Evolutionary conservation across 2,113 vertebrate genomes (phyloP).

Genomic region (Chiloscyllium plagiosum): DNA sequence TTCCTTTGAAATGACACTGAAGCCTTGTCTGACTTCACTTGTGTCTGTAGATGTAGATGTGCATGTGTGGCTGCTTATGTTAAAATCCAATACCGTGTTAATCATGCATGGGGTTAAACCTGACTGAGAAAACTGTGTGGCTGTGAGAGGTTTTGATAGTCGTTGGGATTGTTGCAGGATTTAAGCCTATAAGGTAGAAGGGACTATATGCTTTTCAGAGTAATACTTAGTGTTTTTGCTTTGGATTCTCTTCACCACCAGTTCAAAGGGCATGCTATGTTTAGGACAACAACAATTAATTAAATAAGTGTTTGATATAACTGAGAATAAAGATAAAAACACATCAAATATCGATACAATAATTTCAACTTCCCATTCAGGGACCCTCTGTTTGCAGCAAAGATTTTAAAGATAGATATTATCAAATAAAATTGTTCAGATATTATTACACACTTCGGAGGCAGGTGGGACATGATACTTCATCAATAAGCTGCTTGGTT

Average conservation of each 20-base stretch:
- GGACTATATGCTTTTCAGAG: too few species aligned
- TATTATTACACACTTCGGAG: too few species aligned
- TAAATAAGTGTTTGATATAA: neutral
- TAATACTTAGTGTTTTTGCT: neutral
- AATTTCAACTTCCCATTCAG: neutral
- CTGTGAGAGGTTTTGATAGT: neutral
- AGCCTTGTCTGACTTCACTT: neutral
- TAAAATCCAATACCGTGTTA: neutral
- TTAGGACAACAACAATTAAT: neutral
- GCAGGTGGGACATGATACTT: neutral
- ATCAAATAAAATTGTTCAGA: too few species aligned
- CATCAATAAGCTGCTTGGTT: neutral
- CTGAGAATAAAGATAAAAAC: neutral
- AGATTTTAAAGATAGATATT: neutral
- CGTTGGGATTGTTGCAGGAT: neutral
- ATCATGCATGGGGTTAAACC: neutral
- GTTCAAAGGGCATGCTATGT: neutral
- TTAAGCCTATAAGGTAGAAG: neutral
- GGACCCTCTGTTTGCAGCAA: neutral
- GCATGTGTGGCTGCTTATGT: neutral
- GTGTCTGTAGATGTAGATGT: neutral
- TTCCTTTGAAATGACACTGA: neutral
- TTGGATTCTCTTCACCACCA: neutral
- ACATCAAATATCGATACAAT: neutral
- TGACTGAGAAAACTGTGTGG: neutral